Evolutionary conservation across 2,888 invertebrate species (phyloP).

Genomic region (Meiosimyza platycephala): DNA sequence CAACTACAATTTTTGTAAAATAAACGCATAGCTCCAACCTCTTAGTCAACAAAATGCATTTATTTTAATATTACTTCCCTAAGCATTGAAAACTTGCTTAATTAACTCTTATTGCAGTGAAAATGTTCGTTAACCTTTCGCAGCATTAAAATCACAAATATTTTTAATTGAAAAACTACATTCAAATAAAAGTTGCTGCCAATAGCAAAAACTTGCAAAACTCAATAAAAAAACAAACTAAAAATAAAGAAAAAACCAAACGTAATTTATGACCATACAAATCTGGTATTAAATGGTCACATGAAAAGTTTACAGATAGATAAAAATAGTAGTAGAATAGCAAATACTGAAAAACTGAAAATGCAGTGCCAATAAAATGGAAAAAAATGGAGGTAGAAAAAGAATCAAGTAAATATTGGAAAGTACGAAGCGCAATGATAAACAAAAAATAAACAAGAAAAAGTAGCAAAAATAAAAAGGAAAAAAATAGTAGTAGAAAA

Average conservation of each 20-base stretch:
- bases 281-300: constrained; percentile 25
- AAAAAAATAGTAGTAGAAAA: background rate
- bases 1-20: too few species aligned
- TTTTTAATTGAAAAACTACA: background rate
- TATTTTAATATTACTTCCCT: too few species aligned
- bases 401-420: background rate
- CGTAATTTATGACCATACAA: constrained; percentile 16
- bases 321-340: background rate
- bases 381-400: background rate
- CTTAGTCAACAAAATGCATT: too few species aligned
- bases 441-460: background rate
- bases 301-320: constrained; percentile 19
- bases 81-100: background rate
- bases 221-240: background rate
- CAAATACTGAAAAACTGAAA: background rate
- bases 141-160: constrained; percentile 5
- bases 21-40: too few species aligned
- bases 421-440: too few species aligned
- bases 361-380: constrained; percentile 10
- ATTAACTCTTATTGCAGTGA: background rate
- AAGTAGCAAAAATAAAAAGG: background rate
- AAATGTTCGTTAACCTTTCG: constrained; percentile 3
- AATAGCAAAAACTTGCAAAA: too few species aligned
- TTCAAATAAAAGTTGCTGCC: too few species aligned
- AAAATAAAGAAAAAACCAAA: background rate